Evolutionary conservation across 2,888 invertebrate species (phyloP).

Genomic region (Tuta absoluta): DNA sequence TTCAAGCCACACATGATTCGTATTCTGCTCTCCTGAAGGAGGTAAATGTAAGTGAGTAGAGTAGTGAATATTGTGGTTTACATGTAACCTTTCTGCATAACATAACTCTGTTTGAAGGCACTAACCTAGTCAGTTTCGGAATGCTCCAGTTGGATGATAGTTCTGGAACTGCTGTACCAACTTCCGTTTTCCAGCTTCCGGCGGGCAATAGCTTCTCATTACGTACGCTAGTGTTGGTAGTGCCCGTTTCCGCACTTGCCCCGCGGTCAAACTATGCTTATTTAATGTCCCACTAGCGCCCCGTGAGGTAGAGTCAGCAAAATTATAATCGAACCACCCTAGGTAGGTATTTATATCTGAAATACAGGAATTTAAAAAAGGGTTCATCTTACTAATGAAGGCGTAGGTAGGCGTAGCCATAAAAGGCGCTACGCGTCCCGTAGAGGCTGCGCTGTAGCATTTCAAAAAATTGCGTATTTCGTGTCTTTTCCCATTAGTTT

Average conservation of each 20-base stretch:
- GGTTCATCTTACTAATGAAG: too few relatives aligned
- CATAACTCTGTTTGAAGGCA: not conserved
- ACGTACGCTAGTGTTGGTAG: conserved; percentile 38
- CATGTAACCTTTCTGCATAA: not conserved
- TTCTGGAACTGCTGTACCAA: conserved; percentile 26
- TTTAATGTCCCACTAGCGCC: conserved; percentile 53
- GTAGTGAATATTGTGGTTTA: too few relatives aligned
- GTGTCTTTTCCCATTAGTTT: too few relatives aligned
- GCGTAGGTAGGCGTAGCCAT: too few relatives aligned
- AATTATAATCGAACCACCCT: not conserved
- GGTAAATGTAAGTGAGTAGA: too few relatives aligned
- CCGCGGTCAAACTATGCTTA: conserved; percentile 66
- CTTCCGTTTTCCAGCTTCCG: conserved; percentile 4
- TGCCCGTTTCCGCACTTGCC: conserved; percentile 43
- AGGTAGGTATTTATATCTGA: not conserved
- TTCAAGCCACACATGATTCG: too few relatives aligned
- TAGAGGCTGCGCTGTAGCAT: too few relatives aligned
- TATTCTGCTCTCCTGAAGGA: not conserved
- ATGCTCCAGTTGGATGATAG: conserved; percentile 30
- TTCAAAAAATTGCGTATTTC: too few relatives aligned
- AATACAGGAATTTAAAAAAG: not conserved
- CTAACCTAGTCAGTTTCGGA: not conserved
- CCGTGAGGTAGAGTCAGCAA: conserved; percentile 24
- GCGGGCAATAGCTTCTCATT: conserved; percentile 17
- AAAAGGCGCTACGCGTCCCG: too few relatives aligned